Conservation (phyloP, 2,888 invertebrate species). For the Oasisia sp. region DNA sequence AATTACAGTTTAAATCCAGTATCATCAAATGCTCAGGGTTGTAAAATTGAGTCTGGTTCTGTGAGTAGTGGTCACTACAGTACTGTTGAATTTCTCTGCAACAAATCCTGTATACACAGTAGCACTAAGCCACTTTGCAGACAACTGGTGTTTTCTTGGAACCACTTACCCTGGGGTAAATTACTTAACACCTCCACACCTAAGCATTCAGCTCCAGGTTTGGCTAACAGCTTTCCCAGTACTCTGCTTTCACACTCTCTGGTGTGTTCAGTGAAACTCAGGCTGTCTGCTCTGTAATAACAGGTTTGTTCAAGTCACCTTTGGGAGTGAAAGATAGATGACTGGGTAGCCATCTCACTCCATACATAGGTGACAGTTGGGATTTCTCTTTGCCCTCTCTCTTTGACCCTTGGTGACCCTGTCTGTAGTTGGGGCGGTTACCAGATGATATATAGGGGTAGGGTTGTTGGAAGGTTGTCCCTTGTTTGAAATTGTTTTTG, state of each 20-base stretch:
- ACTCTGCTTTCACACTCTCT: background rate
- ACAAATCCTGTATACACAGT: background rate
- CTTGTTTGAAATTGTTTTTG: background rate
- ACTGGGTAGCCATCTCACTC: background rate
- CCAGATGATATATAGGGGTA: too few species aligned
- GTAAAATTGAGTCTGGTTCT: background rate
- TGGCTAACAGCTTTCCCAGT: background rate
- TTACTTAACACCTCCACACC: background rate
- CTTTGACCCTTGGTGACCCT: background rate
- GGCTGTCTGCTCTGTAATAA: background rate
- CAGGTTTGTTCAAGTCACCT: background rate
- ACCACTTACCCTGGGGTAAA: background rate
- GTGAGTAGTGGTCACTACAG: background rate
- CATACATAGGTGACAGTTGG: background rate
- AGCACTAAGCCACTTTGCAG: slow-evolving; percentile 10
- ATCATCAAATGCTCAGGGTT: background rate
- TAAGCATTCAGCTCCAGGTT: background rate
- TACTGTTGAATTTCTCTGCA: background rate
- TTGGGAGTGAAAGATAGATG: background rate
- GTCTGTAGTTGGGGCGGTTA: too few species aligned
- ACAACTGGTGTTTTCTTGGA: background rate
- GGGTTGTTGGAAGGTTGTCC: too few species aligned
- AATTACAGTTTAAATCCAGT: too few species aligned
- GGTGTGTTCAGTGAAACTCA: background rate
- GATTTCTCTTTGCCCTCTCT: background rate